These are phyloP conservation scores for Brachionus koreanus DNA, from an alignment of 1,140 invertebrate genomes.

Conservation along the genomic window DNA sequence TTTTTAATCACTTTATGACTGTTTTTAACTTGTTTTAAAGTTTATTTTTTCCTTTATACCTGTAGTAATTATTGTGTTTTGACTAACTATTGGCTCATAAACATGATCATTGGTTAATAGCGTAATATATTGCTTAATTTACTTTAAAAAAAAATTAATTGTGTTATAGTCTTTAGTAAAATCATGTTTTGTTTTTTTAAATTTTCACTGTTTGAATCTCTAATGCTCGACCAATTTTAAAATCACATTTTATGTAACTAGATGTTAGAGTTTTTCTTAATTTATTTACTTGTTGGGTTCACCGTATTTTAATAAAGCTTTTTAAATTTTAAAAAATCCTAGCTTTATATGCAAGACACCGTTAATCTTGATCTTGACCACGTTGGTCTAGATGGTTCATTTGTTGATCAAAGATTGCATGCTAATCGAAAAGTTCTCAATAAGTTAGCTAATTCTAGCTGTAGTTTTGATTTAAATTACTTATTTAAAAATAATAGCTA, in stretches of 20 bases:
- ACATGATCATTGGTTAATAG: background rate
- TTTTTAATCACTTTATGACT: background rate
- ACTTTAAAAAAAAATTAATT: background rate
- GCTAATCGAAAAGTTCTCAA: background rate
- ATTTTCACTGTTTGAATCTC: background rate
- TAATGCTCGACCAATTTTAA: background rate
- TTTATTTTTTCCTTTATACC: background rate
- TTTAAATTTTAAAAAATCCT: background rate
- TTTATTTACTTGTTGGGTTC: slow-evolving; percentile 1
- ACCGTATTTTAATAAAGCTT: background rate
- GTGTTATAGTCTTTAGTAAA: background rate
- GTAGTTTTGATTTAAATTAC: slow-evolving; percentile 17
- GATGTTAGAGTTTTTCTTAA: background rate
- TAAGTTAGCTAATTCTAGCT: slow-evolving; percentile 21
- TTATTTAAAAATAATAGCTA: slow-evolving; percentile 4
- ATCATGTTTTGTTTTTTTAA: background rate
- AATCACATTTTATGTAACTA: background rate
- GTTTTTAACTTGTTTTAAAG: background rate
- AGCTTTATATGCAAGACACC: background rate
- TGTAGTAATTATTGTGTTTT: background rate
- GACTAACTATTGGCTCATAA: background rate
- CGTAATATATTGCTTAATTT: background rate
- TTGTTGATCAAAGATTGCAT: background rate
- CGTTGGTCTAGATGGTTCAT: background rate
- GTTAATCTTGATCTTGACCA: background rate